Evolutionary conservation across 2,888 invertebrate species (phyloP).

Genomic region (Coleophora deauratella): DNA sequence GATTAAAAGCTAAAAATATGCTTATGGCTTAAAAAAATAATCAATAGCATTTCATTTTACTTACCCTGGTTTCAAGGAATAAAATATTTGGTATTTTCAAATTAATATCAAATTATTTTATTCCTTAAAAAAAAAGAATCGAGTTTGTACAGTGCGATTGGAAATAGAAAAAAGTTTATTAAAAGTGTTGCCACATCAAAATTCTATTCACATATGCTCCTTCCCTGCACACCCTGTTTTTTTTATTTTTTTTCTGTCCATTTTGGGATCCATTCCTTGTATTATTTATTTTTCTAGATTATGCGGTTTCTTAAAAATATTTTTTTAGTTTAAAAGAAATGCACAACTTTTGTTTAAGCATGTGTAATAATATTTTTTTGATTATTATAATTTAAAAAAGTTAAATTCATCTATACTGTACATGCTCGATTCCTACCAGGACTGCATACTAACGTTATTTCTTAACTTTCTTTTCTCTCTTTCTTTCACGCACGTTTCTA

Average conservation of each 20-base stretch:
- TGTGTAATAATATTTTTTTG: constrained; percentile 22
- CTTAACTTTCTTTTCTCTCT: constrained; percentile 18
- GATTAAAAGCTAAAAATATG: no score
- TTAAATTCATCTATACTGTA: constrained; percentile 24
- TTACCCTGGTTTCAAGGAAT: neutral
- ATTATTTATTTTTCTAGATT: constrained; percentile 15
- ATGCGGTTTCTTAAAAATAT: constrained; percentile 1
- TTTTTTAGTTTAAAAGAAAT: constrained; percentile 6
- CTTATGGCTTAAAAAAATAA: neutral
- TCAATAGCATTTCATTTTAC: constrained; percentile 57
- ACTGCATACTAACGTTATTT: constrained; percentile 20
- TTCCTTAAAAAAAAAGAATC: constrained; percentile 32
- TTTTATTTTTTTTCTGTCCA: constrained; percentile 21
- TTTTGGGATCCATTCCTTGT: constrained; percentile 12
- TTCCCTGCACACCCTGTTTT: constrained; percentile 45
- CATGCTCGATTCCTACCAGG: constrained; percentile 64
- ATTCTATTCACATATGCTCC: constrained; percentile 15
- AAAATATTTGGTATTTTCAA: neutral
- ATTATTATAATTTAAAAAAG: constrained; percentile 4
- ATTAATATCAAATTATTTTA: neutral
- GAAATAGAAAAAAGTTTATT: constrained; percentile 33
- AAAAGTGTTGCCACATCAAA: constrained; percentile 59
- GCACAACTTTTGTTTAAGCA: constrained; percentile 25
- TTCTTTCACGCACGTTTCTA: constrained; percentile 26
- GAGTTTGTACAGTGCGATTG: constrained; percentile 66